Evolutionary conservation across 2,888 invertebrate genomes (phyloP), one percentile per base, ranked within the genome.

Genomic region (Pandemis cinnamomeana): DNA sequence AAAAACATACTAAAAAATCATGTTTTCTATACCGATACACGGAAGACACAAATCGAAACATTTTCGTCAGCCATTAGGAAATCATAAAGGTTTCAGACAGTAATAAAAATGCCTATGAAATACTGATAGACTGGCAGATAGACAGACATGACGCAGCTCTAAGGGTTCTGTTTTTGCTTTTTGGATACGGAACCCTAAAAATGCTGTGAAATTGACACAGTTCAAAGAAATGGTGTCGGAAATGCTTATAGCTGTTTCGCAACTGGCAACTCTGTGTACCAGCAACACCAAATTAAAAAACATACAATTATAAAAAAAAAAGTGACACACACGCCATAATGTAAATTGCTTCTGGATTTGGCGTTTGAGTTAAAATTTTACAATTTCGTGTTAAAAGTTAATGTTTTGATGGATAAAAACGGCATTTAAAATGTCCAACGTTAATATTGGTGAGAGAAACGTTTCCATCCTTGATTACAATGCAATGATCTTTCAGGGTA

Each of bases 281-380:
- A 78, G 88, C 84, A 89, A 89, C 88, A 86, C 80, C 71, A 76
- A 67, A 72, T 71, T 75, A 79, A 80, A 88, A 90, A 90, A 91
- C 89, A 89, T 64, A 87, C 83, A 84, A 83, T 85, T 83, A 84
- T 82, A 81, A 87, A 67, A 87, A 67, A 67, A 90, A 91, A 93
- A 93, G 90, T 94, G 93, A 93, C 93, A 94, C 93, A 94, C 94
- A 94, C 94, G 93, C 94, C 93, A 93, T 93, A 93, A 93, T 94
- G 94, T 93, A 93, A 93, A 93, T 94, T 91, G 90, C 89, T 89
- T 91, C 88, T 91, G 86, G 87, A 89, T 92, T 93, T 93, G 93
- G 93, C 93, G 91, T 93, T 93, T 91, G 86, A 87, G 89, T 89
- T 88, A 88, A 89, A 89, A 89, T 85, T 84, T 81, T 82, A 88